Conservation (phyloP, 2,113 vertebrate species). For the Alosa alosa region DNA sequence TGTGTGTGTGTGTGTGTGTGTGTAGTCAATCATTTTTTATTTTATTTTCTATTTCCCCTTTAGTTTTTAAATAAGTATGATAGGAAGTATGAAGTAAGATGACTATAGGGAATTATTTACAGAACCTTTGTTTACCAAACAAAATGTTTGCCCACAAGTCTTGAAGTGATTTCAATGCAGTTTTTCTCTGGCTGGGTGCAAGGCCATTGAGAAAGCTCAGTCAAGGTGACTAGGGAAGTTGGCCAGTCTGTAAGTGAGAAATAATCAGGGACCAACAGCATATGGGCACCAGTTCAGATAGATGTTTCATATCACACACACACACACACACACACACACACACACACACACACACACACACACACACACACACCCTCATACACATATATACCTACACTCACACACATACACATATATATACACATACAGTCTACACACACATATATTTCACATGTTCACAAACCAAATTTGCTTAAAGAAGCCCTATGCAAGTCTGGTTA, state of each 20-base stretch:
- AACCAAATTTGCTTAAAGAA: too few species aligned
- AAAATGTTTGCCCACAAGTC: too few species aligned
- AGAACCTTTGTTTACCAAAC: too few species aligned
- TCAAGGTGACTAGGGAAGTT: slow-evolving; percentile 59
- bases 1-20: not conserved
- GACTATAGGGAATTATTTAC: too few species aligned
- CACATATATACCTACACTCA: not conserved
- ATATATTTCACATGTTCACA: not conserved
- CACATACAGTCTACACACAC: not conserved
- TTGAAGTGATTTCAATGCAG: too few species aligned
- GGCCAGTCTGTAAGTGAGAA: slow-evolving; percentile 46
- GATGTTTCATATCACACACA: slow-evolving; percentile 35
- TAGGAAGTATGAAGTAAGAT: too few species aligned
- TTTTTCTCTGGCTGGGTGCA: too few species aligned
- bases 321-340: slow-evolving; percentile 3
- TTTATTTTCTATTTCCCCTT: too few species aligned
- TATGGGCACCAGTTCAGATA: slow-evolving; percentile 33
- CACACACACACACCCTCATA: not conserved
- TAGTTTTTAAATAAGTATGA: too few species aligned
- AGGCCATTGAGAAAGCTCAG: not conserved
- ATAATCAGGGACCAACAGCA: slow-evolving; percentile 53
- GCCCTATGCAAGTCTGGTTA: too few species aligned
- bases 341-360: slow-evolving; percentile 13
- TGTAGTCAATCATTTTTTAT: too few species aligned
- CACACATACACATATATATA: too few species aligned